Evolutionary conservation across 2,888 invertebrate species (phyloP).

Genomic region (Melanostoma mellinum): DNA sequence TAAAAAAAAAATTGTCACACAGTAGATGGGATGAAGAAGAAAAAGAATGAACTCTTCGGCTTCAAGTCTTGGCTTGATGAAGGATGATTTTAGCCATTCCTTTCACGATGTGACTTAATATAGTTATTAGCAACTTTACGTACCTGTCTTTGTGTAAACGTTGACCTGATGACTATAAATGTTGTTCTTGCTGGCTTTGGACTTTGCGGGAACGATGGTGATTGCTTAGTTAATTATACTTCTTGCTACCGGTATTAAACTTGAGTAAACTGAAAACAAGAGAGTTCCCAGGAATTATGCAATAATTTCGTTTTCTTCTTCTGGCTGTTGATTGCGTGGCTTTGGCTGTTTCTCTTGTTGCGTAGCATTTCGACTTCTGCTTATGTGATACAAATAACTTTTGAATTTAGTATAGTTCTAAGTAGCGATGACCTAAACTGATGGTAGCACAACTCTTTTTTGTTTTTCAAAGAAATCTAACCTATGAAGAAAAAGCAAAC

Average conservation of each 20-base stretch:
- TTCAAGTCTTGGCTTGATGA: conserved; percentile 3
- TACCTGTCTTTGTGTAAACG: conserved; percentile 14
- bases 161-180: conserved; percentile 1
- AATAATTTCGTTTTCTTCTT: conserved; percentile 60
- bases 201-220: conserved; percentile 35
- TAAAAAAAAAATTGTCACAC: conserved; percentile 14
- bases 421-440: no score
- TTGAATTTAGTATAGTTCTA: background rate
- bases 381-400: background rate
- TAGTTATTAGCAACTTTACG: conserved; percentile 50
- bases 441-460: no score
- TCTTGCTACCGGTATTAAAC: conserved; percentile 49
- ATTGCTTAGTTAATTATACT: conserved; percentile 63
- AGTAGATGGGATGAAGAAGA: conserved; percentile 10
- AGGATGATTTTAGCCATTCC: conserved; percentile 44
- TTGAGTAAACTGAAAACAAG: conserved; percentile 30
- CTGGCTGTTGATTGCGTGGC: conserved; percentile 1
- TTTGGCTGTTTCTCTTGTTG: conserved; percentile 4
- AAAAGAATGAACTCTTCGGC: conserved; percentile 43
- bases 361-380: conserved; percentile 35
- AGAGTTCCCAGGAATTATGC: conserved; percentile 67
- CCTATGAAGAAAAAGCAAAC: no score
- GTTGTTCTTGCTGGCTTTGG: conserved; percentile 11
- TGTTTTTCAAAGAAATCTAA: no score
- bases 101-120: conserved; percentile 51